Evolutionary conservation across 2,797 vertebrate genomes (phyloP), one percentile per base, ranked within the genome.

Genomic region (Anguilla pacifica): DNA sequence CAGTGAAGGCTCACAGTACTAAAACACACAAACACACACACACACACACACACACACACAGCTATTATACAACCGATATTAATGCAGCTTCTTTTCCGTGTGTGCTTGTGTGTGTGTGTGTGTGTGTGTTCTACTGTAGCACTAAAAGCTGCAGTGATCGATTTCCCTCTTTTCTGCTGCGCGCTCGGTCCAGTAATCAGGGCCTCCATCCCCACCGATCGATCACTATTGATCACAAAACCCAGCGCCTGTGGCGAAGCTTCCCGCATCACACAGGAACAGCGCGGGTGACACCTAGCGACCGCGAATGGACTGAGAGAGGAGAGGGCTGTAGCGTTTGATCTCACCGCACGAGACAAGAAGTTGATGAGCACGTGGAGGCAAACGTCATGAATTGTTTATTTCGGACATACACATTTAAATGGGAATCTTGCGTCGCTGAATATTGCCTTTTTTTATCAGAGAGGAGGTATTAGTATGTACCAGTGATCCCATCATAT

Each of bases 161-260:
- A 96, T 96, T 96, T 95, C 92, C 92, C 91, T 90, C 94, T 94
- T 95, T 95, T 96, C 95, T 95, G 94, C 94, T 92, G 94, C 91
- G 94, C 94, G 94, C 94, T 95, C 94, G 96, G 95, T 96, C 96
- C 96, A 96, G 96, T 96, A 96, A 96, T 96, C 96, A 96, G 95
- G 95, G 94, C 95, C 95, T 95, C 96, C 95, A 96, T 96, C 96
- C 96, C 95, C 95, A 92, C 94, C 94, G 94, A 96, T 96, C 96
- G 96, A 96, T 96, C 94, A 94, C 92, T 96, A 96, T 96, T 91
- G 96, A 96, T 96, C 94, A 93, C 92, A 95, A 96, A 96, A 96
- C 95, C 95, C 94, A 95, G 94, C 94, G 94, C 95, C 95, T 95
- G 95, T 96, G 95, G 95, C 94, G 94, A 95, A 92, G 94, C 95